phyloP scores from a whole-genome alignment of 2,888 invertebrate species.

The Drosophila sordidapex region DNA sequence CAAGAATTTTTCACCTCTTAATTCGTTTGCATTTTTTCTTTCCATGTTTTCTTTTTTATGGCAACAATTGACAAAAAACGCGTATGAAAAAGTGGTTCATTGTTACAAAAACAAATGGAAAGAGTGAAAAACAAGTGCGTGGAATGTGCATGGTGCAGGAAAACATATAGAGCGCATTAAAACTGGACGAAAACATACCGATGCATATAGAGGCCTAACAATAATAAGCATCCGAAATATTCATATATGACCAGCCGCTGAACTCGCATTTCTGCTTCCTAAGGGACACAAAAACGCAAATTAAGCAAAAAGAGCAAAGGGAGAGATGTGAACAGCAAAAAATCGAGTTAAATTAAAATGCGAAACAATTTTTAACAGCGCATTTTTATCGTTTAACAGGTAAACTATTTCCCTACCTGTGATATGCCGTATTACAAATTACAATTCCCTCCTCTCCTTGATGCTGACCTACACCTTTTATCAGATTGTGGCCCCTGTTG shows the following conservation, averaged over 20 bases:
- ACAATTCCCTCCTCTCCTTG: neutral
- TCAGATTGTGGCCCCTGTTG: conserved; percentile 23
- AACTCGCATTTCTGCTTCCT: conserved; percentile 7
- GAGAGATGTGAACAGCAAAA: conserved; percentile 10
- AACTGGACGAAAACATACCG: conserved; percentile 33
- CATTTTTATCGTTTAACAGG: conserved; percentile 33
- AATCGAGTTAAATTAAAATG: conserved; percentile 62
- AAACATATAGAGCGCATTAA: conserved; percentile 54
- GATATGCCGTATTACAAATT: neutral
- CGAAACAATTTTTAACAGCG: conserved; percentile 45
- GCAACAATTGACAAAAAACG: conserved; percentile 25
- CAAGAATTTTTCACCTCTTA: neutral
- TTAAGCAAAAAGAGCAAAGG: conserved; percentile 21
- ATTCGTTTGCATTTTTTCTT: neutral
- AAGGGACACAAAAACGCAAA: conserved; percentile 32
- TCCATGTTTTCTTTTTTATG: conserved; percentile 7
- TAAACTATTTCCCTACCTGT: conserved; percentile 44
- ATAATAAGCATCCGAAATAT: conserved; percentile 44
- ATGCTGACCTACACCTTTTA: neutral
- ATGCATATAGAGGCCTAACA: conserved; percentile 21
- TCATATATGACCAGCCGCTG: conserved; percentile 29
- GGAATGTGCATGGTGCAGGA: conserved; percentile 6
- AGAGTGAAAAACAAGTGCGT: conserved; percentile 22
- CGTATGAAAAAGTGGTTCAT: conserved; percentile 25
- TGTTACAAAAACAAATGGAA: conserved; percentile 27